A percentile compares a stretch with the other conserved stretches of the same genome.
phyloP scores from a whole-genome alignment of 2,888 invertebrate species.

The Deroplatys truncata region DNA sequence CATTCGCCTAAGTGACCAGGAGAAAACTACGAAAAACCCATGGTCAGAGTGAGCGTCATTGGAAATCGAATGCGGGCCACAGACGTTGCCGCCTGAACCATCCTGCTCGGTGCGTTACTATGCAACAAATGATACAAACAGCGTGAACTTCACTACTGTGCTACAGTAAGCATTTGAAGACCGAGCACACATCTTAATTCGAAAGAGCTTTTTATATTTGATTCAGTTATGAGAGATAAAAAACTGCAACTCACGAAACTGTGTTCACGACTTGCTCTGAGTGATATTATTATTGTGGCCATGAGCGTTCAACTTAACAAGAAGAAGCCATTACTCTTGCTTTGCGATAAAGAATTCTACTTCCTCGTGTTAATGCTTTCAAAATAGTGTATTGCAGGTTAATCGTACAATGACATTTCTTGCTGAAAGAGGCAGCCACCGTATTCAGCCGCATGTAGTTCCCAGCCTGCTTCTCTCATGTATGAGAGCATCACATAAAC shows the following conservation, averaged over 20 bases:
- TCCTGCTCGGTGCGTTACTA: no score
- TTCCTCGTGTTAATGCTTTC: not conserved
- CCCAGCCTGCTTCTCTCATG: not conserved
- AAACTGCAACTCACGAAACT: not conserved
- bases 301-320: not conserved
- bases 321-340: not conserved
- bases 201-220: not conserved
- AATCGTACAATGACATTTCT: not conserved
- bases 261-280: not conserved
- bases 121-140: no score
- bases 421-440: not conserved
- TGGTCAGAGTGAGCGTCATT: no score
- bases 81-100: no score
- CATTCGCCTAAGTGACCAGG: no score
- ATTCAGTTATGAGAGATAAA: not conserved
- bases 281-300: not conserved
- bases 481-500: not conserved
- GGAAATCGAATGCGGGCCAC: no score
- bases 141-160: no score
- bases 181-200: not conserved
- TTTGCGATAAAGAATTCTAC: not conserved
- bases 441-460: not conserved
- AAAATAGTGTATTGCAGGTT: not conserved
- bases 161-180: no score
- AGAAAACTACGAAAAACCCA: no score